phyloP scores from a whole-genome alignment of 2,888 invertebrate species.

The Tiliacea citrago region DNA sequence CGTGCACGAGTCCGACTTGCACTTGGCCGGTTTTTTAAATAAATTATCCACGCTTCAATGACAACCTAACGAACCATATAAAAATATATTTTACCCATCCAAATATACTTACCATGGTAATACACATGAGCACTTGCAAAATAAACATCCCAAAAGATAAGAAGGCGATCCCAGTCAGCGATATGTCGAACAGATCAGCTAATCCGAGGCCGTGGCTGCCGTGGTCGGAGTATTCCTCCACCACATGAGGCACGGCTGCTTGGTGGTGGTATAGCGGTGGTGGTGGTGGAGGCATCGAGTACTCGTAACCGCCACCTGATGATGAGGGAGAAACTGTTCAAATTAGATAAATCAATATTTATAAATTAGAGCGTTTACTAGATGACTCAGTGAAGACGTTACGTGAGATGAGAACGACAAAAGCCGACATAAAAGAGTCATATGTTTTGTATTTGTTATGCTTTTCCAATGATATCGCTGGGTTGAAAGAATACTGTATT shows the following conservation, averaged over 20 bases:
- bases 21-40: no score
- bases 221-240: constrained; percentile 82
- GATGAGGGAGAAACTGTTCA: constrained; percentile 41
- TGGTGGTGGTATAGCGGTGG: constrained; percentile 82
- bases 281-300: constrained; percentile 87
- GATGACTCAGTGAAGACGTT: background rate
- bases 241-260: constrained; percentile 71
- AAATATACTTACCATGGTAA: constrained; percentile 89
- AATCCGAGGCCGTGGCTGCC: constrained; percentile 92
- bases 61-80: background rate
- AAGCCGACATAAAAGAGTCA: background rate
- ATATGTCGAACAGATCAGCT: constrained; percentile 94
- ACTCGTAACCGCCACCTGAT: constrained; percentile 86
- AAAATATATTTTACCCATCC: background rate
- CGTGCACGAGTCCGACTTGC: no score
- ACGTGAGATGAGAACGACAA: background rate
- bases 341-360: constrained; percentile 25
- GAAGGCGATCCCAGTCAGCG: constrained; percentile 95
- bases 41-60: background rate
- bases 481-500: no score
- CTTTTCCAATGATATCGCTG: no score
- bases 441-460: no score
- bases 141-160: constrained; percentile 95
- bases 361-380: background rate
- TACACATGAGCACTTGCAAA: constrained; percentile 94